Evolutionary conservation across 2,888 invertebrate species (phyloP), one percentile per base, ranked within the genome.

Genomic region (Cephalotes varians): DNA sequence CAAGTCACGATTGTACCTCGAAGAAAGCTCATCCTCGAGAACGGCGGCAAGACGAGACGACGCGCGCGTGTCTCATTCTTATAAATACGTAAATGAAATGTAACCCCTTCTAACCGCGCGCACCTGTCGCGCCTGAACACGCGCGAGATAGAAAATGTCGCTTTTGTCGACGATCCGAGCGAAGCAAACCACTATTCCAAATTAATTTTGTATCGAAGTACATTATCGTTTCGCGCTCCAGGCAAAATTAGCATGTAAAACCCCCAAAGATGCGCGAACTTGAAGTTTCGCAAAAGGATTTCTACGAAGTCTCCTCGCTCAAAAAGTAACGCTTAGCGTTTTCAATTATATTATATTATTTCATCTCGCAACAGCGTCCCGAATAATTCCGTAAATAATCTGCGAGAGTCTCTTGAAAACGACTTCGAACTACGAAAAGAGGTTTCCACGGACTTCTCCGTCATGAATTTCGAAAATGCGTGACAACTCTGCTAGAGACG

Each of bases 31-130:
- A 83, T 60, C 34, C 51, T 9, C 74, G 47, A 58, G 56, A 65
- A 74, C 28, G 25, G 60, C 37, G 49, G 31, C 18, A 25, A 49
- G 37, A 54, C 40, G 67, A 47, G 54, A 60, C 51, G 51, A 67
- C 69, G 15, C 28, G 15, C 28, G 51, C 51, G 67, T 62, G 72
- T 79, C 21, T 62, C 79, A 28, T 62, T 73, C 72, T 82, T 83
- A 84, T 47, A 76, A 77, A 58, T 69, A 81, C 64, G 73, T 65
- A 76, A 82, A 62, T 83, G 82, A 85, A 82, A 84, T 84, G 69
- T 71, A 80, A 44, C 18, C 37, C 64, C 25, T 15, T 51, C 58
- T 71, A 69, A 60, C 60, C 77, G 40, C 67, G 54, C 54, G 18
- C 54, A 18, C 44, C 71, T 69, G 69, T 77, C 69, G 71, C 56